phyloP scores from a whole-genome alignment of 2,888 invertebrate species.

The Xestia ashworthii region DNA sequence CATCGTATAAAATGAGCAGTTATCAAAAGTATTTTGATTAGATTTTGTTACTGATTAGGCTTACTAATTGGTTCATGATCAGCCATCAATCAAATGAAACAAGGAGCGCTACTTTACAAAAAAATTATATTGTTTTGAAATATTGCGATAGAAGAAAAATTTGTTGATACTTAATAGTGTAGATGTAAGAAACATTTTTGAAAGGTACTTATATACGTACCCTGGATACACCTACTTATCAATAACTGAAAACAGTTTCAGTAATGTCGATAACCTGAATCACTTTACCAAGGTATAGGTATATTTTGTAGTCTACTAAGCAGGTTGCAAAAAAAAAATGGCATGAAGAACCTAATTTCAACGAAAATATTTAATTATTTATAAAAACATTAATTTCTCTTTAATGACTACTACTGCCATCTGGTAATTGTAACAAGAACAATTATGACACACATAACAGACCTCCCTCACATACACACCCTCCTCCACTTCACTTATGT shows the following conservation, averaged over 20 bases:
- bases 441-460: neutral
- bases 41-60: constrained; percentile 21
- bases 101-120: neutral
- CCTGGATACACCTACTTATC: neutral
- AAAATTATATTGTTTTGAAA: neutral
- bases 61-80: constrained; percentile 27
- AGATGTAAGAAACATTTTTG: neutral
- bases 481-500: too few species aligned
- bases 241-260: neutral
- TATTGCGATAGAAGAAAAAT: neutral
- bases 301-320: neutral
- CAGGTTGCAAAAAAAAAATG: neutral
- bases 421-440: constrained; percentile 1
- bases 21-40: constrained; percentile 28
- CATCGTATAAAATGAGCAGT: neutral
- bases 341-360: too few species aligned
- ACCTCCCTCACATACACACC: neutral
- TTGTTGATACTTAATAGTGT: neutral
- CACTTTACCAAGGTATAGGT: neutral
- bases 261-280: neutral
- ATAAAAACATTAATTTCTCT: too few species aligned
- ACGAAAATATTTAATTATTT: neutral
- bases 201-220: neutral
- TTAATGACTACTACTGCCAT: constrained; percentile 7
- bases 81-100: constrained; percentile 6